Base-by-base conservation (phyloP, 2,888 invertebrate genomes). In the Siphlonurus alternatus region DNA sequence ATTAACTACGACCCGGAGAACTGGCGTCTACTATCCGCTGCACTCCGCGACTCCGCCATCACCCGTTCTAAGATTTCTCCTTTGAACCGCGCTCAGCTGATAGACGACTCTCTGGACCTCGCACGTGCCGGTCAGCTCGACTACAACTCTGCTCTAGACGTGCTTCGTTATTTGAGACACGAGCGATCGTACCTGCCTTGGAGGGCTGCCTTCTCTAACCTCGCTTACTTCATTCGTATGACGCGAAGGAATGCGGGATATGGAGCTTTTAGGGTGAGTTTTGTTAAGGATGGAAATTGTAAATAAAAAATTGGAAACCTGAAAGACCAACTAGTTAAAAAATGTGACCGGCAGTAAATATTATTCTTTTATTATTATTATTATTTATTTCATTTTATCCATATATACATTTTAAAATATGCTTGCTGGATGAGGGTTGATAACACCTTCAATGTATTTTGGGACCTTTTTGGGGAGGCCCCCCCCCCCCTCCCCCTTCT, bases 101-200 rank as follows among this genome's bases (percentile, higher is more conserved):
- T 97, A 2, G 93, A 95, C 70, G 96, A 97, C 73, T 84, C 88
- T 0, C 78, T 90, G 75, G 89, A 88, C 73, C 74, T 92, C 64
- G 93, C 92, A 0, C 77, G 87, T 18, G 84, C 87, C 24, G 89
- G 88, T 1, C 69, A 80, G 22, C 76, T 87, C 66, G 70, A 74
- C 70, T 93, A 93, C 70, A 78, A 81, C n/a, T 81, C 84, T 1
- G 89, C 93, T 0, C 76, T 96, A 67, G 87, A 90, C 69, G 79
- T 94, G 1, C 87, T 89, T 0, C 82, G 82, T 63, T 95, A 94
- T 73, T 78, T 96, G 69, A 77, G 76, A 1, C 83, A 88, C 66
- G 91, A 91, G 75, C 80, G 81, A 18, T 89, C 91, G 69, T 92
- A 87, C 73, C 83, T 93, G 1, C 93, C 95, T 0, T 94, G 93